phyloP scores from a whole-genome alignment of 2,797 vertebrate species.

The Tachyglossus aculeatus region DNA sequence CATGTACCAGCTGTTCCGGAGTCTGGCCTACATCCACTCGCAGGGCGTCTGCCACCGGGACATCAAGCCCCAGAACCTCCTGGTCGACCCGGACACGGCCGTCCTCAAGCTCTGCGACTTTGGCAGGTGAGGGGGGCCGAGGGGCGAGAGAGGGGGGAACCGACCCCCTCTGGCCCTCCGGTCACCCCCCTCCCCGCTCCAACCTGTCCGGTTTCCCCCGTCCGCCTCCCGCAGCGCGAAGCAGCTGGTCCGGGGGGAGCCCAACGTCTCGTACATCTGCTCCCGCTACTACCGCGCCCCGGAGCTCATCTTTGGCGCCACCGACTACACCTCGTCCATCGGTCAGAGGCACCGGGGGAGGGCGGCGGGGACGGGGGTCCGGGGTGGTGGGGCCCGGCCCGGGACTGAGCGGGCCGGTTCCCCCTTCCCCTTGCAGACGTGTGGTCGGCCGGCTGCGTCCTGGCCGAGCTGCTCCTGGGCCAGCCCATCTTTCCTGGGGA shows the following conservation, averaged over 20 bases:
- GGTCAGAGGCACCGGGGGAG: slow-evolving; percentile 48
- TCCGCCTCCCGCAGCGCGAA: slow-evolving; percentile 80
- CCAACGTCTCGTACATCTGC: slow-evolving; percentile 95
- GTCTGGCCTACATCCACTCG: slow-evolving; percentile 96
- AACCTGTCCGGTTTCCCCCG: background rate
- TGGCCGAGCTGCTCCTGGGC: slow-evolving; percentile 90
- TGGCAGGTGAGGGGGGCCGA: slow-evolving; percentile 83
- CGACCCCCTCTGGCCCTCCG: background rate
- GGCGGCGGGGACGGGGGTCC: background rate
- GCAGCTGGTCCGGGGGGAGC: slow-evolving; percentile 91
- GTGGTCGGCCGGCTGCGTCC: slow-evolving; percentile 94
- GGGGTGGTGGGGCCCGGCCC: no score
- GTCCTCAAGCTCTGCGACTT: slow-evolving; percentile 95
- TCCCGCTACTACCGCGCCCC: slow-evolving; percentile 95
- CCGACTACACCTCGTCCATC: slow-evolving; percentile 94
- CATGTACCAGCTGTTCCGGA: slow-evolving; percentile 95
- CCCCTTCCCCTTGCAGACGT: slow-evolving; percentile 75
- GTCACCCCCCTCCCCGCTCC: background rate
- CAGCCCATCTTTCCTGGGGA: slow-evolving; percentile 95
- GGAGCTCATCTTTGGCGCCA: slow-evolving; percentile 95
- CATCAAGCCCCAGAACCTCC: slow-evolving; percentile 94
- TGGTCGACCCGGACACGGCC: slow-evolving; percentile 93
- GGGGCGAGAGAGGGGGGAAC: background rate
- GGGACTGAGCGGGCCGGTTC: background rate
- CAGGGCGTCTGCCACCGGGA: slow-evolving; percentile 95